Conservation (phyloP, 1,140 invertebrate species). For the Apis cerana region DNA sequence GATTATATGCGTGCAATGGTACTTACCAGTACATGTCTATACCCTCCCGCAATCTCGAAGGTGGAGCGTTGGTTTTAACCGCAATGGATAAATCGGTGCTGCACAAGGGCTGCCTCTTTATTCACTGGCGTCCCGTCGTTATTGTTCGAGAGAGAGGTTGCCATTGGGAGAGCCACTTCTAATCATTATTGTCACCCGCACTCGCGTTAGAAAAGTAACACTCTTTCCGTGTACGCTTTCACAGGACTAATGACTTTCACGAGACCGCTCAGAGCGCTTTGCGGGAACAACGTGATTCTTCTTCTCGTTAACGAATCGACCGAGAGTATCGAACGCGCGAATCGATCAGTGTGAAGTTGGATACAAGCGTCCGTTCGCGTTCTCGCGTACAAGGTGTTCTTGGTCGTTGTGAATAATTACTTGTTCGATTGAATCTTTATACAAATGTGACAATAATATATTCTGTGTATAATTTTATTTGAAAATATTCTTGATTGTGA, state of each 20-base stretch:
- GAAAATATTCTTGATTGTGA: not conserved
- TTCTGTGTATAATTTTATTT: too few relatives aligned
- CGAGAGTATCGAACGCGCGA: not conserved
- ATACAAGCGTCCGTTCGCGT: too few relatives aligned
- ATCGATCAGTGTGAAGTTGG: conserved; percentile 8
- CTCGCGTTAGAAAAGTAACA: conserved; percentile 15
- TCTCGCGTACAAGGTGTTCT: not conserved
- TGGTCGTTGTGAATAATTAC: not conserved
- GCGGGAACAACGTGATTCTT: not conserved
- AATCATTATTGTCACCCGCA: conserved; percentile 49
- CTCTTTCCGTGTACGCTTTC: conserved; percentile 12
- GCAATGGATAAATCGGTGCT: conserved; percentile 41
- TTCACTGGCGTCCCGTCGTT: conserved; percentile 24
- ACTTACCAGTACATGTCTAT: conserved; percentile 21
- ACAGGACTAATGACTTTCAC: conserved; percentile 26
- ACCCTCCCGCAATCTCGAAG: conserved; percentile 39
- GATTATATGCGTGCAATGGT: conserved; percentile 25
- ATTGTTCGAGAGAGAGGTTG: conserved; percentile 24
- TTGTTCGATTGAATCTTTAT: not conserved
- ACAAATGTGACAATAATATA: too few relatives aligned
- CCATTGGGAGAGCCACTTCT: conserved; percentile 30
- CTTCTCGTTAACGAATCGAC: conserved; percentile 19
- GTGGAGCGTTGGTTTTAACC: conserved; percentile 47
- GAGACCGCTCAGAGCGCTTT: not conserved
- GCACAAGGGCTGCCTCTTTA: not conserved